A percentile compares a stretch with the other conserved stretches of the same genome.
phyloP scores from a whole-genome alignment of 2,797 vertebrate genomes.

The Vireo griseus region DNA sequence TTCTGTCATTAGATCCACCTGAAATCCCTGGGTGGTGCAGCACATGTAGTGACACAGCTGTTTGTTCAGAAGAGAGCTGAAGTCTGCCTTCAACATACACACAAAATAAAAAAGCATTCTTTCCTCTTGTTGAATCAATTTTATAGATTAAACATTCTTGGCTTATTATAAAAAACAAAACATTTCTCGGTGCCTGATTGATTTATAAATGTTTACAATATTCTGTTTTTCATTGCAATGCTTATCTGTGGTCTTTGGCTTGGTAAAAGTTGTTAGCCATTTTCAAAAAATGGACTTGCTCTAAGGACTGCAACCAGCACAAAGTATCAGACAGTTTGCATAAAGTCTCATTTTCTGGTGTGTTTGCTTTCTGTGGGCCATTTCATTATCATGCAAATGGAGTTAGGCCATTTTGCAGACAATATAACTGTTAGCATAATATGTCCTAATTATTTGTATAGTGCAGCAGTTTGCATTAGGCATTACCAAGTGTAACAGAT shows the following conservation, averaged over 20 bases:
- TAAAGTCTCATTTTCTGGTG: conserved; percentile 18
- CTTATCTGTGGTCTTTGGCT: not conserved
- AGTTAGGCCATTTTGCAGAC: not conserved
- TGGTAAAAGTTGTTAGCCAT: not conserved
- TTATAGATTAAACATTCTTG: not conserved
- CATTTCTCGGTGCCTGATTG: not conserved
- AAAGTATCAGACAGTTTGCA: not conserved
- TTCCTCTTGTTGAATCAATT: not conserved
- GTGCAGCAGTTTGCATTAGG: not conserved
- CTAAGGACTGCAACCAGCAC: not conserved
- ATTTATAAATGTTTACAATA: not conserved
- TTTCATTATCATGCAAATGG: conserved; percentile 39
- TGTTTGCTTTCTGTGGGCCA: conserved; percentile 14
- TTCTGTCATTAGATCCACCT: not conserved
- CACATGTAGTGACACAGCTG: not conserved
- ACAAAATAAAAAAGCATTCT: not conserved
- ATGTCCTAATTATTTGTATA: not conserved
- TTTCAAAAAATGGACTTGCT: not conserved
- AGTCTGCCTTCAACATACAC: not conserved
- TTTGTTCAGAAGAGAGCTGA: not conserved
- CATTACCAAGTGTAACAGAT: not conserved
- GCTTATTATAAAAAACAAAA: not conserved
- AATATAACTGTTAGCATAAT: conserved; percentile 32
- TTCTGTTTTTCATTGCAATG: not conserved
- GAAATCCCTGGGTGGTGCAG: not conserved